Evolutionary conservation across 2,888 invertebrate genomes (phyloP).

Genomic region (Rotaria socialis): DNA sequence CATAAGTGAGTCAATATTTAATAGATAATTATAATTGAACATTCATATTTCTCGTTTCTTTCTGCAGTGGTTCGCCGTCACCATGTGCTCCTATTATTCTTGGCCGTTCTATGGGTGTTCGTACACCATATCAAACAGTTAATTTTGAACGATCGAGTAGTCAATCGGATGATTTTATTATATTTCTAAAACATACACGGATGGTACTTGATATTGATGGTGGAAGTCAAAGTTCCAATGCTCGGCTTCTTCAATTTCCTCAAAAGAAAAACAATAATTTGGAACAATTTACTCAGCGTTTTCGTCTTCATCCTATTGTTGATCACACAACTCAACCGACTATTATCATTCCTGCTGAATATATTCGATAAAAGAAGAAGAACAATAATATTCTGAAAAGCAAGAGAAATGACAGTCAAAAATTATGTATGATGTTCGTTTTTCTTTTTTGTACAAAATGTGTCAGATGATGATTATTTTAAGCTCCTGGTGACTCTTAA

Average conservation of each 20-base stretch:
- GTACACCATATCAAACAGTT: neutral
- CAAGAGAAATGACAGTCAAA: neutral
- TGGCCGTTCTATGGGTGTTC: neutral
- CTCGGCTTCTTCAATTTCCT: neutral
- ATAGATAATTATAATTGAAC: neutral
- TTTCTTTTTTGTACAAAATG: neutral
- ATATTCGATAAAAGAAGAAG: neutral
- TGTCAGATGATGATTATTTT: neutral
- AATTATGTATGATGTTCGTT: neutral
- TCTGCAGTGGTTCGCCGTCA: neutral
- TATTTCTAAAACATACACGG: conserved; percentile 30
- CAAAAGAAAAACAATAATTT: conserved; percentile 16
- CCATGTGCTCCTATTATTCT: conserved; percentile 4
- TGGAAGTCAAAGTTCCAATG: conserved; percentile 6
- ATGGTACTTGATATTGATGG: conserved; percentile 34
- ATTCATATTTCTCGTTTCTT: no score
- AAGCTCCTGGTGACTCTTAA: conserved; percentile 22
- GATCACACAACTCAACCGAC: neutral
- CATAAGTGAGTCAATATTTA: neutral
- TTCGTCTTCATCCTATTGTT: neutral
- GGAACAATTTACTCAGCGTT: neutral
- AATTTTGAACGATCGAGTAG: neutral
- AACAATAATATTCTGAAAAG: no score
- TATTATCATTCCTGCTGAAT: neutral
- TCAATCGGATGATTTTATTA: neutral